Base-by-base conservation (phyloP, 2,888 invertebrate genomes). In the Teleiodes luculella region DNA sequence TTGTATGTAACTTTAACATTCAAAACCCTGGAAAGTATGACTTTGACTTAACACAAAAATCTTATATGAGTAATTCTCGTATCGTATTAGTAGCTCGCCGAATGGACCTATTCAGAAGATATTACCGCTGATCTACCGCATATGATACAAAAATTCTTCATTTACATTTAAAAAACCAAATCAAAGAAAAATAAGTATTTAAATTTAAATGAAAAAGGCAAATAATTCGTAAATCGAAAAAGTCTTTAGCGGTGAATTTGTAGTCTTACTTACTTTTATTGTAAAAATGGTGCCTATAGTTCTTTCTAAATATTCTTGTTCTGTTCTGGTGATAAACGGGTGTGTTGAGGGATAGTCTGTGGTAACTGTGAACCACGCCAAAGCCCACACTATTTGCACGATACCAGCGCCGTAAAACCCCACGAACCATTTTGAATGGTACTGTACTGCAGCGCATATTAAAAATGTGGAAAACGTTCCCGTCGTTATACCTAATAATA, bases 391-490 rank as follows among this genome's bases (percentile, higher is more conserved):
- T 0, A 91, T 67, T 67, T 92, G 90, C 5, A 91, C 64, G 0
- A 91, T 69, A 0, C 92, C 92, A 0, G 92, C 83, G n/a, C 91
- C 71, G 66, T 93, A 93, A 79, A 93, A 94, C 0, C 92, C 94
- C 70, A 91, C 86, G 2, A 90, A 89, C 94, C 94, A 94, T 43
- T 91, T 91, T 0, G 91, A 79, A 11, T 80, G 77, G 54, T 91
- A 92, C 11, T 94, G 92, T 0, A 94, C 86, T 0, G 86, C 74
- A 1, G 94, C 93, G 57, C 93, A 91, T 35, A 93, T 71, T 0
- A 94, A 90, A 78, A 93, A 94, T 1, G 94, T 92, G 1, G 92
- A 83, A 55, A 93, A 92, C 0, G 94, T 94, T 4, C 93, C 94
- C 18, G 74, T 78, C 2, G 88, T 89, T 45, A 83, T 74, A 51